Evolutionary conservation across 2,797 vertebrate species (phyloP).

Genomic region (Spinus olivaceus): DNA sequence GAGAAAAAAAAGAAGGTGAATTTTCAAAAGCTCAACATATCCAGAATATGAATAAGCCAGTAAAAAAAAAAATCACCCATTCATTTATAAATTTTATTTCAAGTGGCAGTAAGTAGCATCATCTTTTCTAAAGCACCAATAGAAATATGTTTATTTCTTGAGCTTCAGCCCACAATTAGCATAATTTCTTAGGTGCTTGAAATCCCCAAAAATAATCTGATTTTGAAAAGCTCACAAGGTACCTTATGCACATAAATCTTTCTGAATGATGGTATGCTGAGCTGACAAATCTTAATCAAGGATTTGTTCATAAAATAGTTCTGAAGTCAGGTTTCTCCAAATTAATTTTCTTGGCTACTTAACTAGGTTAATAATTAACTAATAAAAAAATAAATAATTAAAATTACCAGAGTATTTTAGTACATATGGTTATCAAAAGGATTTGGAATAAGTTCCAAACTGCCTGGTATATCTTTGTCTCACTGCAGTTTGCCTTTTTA

Average conservation of each 20-base stretch:
- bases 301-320: background rate
- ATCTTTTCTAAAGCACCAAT: background rate
- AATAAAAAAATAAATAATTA: background rate
- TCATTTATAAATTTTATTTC: background rate
- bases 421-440: background rate
- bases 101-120: background rate
- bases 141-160: background rate
- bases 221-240: background rate
- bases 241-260: background rate
- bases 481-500: background rate
- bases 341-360: background rate
- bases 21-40: background rate
- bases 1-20: background rate
- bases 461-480: background rate
- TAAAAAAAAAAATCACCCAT: background rate
- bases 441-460: background rate
- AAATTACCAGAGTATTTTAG: background rate
- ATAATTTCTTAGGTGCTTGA: background rate
- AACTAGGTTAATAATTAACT: background rate
- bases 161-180: background rate
- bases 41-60: background rate
- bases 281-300: background rate
- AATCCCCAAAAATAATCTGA: background rate
- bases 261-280: background rate
- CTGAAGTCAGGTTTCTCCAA: background rate